These are phyloP conservation scores for Dromas ardeola DNA, from an alignment of 2,113 vertebrate species.

Conservation along the genomic window DNA sequence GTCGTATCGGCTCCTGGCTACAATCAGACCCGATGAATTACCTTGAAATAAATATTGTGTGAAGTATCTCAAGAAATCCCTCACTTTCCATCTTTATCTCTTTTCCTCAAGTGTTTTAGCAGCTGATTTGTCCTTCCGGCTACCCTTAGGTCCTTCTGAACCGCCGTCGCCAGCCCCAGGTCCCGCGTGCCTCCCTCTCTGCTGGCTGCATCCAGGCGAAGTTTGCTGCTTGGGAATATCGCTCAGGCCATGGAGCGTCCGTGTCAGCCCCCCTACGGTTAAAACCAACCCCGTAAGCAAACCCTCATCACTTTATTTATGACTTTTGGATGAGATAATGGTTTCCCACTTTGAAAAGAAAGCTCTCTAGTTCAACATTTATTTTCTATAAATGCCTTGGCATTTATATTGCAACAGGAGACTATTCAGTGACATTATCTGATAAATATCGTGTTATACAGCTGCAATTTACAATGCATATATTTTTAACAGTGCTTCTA, in stretches of 20 bases:
- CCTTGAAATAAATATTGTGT: not conserved
- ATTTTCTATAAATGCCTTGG: slow-evolving; percentile 53
- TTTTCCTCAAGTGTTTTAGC: not conserved
- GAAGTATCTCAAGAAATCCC: not conserved
- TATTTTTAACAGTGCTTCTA: slow-evolving; percentile 65
- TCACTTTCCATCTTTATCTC: not conserved
- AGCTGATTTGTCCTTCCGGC: not conserved
- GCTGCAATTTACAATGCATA: slow-evolving; percentile 67
- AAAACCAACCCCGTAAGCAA: not conserved
- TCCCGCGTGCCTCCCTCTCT: not conserved
- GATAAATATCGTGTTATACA: slow-evolving; percentile 66
- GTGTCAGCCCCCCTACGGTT: not conserved
- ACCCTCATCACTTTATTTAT: slow-evolving; percentile 47
- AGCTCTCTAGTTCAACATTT: slow-evolving; percentile 33
- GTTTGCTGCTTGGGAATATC: not conserved
- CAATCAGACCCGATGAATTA: not conserved
- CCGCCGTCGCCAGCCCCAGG: fast-evolving
- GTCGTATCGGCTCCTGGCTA: not conserved
- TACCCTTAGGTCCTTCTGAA: not conserved
- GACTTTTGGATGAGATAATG: slow-evolving; percentile 44
- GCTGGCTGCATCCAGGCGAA: not conserved
- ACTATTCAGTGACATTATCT: slow-evolving; percentile 62
- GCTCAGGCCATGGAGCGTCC: not conserved
- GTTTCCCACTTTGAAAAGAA: slow-evolving; percentile 55
- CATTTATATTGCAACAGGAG: slow-evolving; percentile 68